phyloP scores from a whole-genome alignment of 1,140 invertebrate species.

The Drosophila takahashii region DNA sequence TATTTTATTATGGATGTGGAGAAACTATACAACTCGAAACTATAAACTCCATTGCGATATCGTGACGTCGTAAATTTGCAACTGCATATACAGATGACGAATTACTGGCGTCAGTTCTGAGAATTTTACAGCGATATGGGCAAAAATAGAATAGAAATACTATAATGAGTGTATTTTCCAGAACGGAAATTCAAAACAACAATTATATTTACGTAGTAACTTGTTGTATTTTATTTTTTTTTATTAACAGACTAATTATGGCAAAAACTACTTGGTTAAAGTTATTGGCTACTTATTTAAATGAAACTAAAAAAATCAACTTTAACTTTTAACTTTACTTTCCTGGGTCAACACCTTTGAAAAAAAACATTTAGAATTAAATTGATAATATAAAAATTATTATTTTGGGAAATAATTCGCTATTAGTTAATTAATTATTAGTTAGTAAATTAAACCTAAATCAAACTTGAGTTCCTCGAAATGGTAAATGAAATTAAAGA shows the following conservation, averaged over 20 bases:
- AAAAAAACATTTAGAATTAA: too few relatives aligned
- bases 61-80: conserved; percentile 34
- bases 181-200: conserved; percentile 1
- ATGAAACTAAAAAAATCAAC: too few relatives aligned
- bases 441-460: neutral
- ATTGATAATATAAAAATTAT: too few relatives aligned
- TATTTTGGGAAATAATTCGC: too few relatives aligned
- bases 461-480: too few relatives aligned
- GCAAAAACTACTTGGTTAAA: too few relatives aligned
- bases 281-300: too few relatives aligned
- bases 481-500: too few relatives aligned
- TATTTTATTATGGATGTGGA: conserved; percentile 3
- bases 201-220: neutral
- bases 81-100: neutral
- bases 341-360: too few relatives aligned
- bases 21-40: conserved; percentile 1
- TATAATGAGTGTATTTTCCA: neutral
- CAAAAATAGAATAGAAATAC: conserved; percentile 12
- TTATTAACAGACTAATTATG: too few relatives aligned
- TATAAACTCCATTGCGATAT: conserved; percentile 31
- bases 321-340: too few relatives aligned
- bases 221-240: neutral
- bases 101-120: conserved; percentile 52
- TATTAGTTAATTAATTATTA: too few relatives aligned
- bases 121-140: conserved; percentile 25